Percentiles rank a stretch among this genome's conserved stretches.
Evolutionary conservation across 2,113 vertebrate genomes (phyloP).

Genomic region (Eptatretus burgeri): DNA sequence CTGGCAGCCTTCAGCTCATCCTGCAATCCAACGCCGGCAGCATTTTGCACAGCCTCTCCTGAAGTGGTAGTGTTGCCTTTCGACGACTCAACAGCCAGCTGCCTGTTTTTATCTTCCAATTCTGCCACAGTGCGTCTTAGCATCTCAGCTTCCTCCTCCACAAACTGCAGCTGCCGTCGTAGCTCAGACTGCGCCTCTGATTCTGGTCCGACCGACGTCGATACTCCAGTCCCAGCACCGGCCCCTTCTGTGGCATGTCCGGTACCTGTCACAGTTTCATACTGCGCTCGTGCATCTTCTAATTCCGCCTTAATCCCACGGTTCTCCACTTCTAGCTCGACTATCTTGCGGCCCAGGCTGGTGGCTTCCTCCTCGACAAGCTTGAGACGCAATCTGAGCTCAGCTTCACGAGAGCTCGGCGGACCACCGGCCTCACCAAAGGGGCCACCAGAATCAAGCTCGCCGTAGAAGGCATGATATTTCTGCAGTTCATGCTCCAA

Average conservation of each 20-base stretch:
- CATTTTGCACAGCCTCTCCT: too few relatives aligned
- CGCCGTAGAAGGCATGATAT: conserved; percentile 70
- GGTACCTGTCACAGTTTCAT: conserved; percentile 43
- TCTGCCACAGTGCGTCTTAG: conserved; percentile 66
- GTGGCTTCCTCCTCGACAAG: conserved; percentile 90
- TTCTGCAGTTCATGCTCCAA: conserved; percentile 81
- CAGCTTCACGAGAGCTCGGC: conserved; percentile 70
- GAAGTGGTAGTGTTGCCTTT: too few relatives aligned
- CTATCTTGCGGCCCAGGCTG: conserved; percentile 77
- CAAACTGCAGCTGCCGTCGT: conserved; percentile 66
- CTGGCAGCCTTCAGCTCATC: conserved; percentile 58
- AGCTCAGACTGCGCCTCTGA: conserved; percentile 53
- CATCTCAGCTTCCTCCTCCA: conserved; percentile 80
- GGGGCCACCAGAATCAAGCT: conserved; percentile 60
- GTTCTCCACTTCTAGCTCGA: conserved; percentile 91
- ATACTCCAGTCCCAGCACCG: conserved; percentile 46
- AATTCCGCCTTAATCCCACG: conserved; percentile 74
- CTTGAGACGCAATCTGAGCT: conserved; percentile 65
- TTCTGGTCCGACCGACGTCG: conserved; percentile 17
- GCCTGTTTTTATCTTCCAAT: conserved; percentile 77
- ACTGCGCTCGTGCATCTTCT: conserved; percentile 59
- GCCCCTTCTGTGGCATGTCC: conserved; percentile 21
- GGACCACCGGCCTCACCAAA: conserved; percentile 45
- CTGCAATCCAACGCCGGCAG: conserved; percentile 18
- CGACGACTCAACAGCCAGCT: conserved; percentile 22